Evolutionary conservation across 2,888 invertebrate species (phyloP), one percentile per base, ranked within the genome.

Genomic region (Drosophila tanythrix): DNA sequence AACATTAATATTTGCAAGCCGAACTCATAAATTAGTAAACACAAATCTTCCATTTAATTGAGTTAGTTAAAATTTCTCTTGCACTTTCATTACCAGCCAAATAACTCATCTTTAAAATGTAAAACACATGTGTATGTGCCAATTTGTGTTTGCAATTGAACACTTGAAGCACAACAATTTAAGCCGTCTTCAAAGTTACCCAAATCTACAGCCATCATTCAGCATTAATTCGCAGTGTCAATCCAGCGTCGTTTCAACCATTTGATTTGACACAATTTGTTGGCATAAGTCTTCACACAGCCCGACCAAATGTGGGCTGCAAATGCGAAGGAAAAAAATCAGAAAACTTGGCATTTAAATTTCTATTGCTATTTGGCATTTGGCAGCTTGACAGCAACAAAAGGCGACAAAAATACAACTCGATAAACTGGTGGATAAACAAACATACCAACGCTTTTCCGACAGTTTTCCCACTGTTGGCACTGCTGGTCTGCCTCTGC

Each of bases 271-370:
- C 53, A 72, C 67, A 55, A 51, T 65, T 64, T 60, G 50, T 21
- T 35, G 11, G 46, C 58, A 27, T 63, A 70, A 66, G 65, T 61
- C 75, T 61, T 59, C 38, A 29, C 11, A 55, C 11, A 59, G 70
- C 62, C 58, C 74, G 74, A 74, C 74, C 74, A 58, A 27, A 58
- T 63, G 62, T 33, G 66, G 33, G 43, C 67, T 46, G 52, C 33
- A 35, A 66, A 38, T 57, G 36, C 38, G n/a, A 25, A 35, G 33
- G 52, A 35, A 46, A 57, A 40, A 48, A 78, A 66, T 53, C 68
- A 56, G 50, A 72, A 81, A 82, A 71, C 76, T 50, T 63, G 81
- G 48, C 81, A 83, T 85, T 84, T 86, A 84, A 88, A 88, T 84
- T 88, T 84, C 79, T 79, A 84, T 88, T 81, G 88, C 72, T 72